Conservation (phyloP, 1,140 invertebrate species). For the Heliconius eleuchia region DNA sequence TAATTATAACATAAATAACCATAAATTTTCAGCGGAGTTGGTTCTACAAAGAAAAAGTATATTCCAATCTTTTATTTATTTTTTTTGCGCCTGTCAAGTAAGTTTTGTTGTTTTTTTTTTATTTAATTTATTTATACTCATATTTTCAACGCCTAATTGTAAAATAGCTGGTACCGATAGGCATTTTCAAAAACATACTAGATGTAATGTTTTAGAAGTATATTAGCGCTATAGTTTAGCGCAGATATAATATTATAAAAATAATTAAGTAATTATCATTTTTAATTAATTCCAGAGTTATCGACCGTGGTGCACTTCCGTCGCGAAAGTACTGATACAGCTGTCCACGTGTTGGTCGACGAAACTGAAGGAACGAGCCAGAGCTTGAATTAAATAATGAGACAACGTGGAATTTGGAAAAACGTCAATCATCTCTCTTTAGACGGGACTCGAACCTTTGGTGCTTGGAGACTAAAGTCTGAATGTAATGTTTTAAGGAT, state of each 20-base stretch:
- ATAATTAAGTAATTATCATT: background rate
- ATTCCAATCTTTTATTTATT: constrained; percentile 43
- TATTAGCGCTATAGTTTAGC: background rate
- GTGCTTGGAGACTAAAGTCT: background rate
- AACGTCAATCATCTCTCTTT: background rate
- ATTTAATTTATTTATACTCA: background rate
- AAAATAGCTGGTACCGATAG: background rate
- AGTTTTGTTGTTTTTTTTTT: background rate
- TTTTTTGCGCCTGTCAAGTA: background rate
- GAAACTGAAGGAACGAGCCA: background rate
- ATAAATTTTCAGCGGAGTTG: constrained; percentile 6
- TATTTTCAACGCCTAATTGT: background rate
- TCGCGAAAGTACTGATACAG: background rate
- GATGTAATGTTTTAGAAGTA: background rate
- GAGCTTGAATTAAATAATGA: background rate
- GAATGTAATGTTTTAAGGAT: background rate
- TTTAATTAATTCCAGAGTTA: background rate
- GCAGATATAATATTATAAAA: background rate
- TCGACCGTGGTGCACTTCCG: background rate
- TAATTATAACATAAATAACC: background rate
- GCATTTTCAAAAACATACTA: background rate
- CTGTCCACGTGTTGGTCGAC: background rate
- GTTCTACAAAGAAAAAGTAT: constrained; percentile 37
- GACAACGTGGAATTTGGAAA: too few relatives aligned
- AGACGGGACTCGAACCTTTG: background rate